Conservation (phyloP, 2,888 invertebrate species). For the Cyaniris semiargus region DNA sequence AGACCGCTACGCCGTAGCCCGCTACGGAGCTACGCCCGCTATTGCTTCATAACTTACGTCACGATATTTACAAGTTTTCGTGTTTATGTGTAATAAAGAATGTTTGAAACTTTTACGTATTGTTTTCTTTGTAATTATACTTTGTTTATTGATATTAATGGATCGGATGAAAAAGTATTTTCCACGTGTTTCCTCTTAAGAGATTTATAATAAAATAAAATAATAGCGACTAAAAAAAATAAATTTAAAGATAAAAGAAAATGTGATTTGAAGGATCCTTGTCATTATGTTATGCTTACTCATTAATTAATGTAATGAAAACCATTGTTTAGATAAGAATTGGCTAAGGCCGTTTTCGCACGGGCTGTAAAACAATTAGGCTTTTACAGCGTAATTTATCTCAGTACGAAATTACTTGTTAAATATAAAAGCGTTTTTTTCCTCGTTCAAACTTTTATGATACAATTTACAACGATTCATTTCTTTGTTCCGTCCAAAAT, state of each 20-base stretch:
- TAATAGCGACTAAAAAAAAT: too few species aligned
- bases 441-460: neutral
- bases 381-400: neutral
- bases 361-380: conserved; percentile 11
- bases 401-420: conserved; percentile 5
- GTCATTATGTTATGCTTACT: neutral
- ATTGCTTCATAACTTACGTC: conserved; percentile 33
- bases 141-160: neutral
- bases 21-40: conserved; percentile 37
- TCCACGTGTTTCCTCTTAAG: neutral
- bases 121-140: neutral
- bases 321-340: neutral
- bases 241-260: neutral
- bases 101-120: neutral
- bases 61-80: conserved; percentile 7
- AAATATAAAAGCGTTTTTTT: neutral
- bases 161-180: neutral
- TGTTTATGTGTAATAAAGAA: neutral
- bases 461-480: neutral
- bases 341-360: neutral
- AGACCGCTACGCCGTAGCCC: conserved; percentile 48
- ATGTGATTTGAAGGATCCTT: neutral
- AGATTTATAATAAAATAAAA: too few species aligned
- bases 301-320: neutral
- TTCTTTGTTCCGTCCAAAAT: neutral